Percentiles rank a stretch among this genome's conserved stretches.
Conservation (phyloP, 1,140 invertebrate genomes). For the Chelonus insularis region DNA sequence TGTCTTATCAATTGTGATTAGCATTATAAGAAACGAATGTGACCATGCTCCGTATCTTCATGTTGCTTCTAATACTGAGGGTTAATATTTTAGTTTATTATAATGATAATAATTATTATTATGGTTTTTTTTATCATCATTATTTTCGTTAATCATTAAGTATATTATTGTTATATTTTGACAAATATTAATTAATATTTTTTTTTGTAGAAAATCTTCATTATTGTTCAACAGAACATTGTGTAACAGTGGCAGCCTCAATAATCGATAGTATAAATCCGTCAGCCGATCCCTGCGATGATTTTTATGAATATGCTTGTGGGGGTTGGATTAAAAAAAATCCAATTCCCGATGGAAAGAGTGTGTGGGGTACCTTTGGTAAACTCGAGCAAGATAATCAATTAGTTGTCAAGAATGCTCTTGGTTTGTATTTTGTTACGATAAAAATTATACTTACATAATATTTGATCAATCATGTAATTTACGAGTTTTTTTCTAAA, state of each 20-base stretch:
- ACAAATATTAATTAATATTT: conserved; percentile 18
- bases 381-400: conserved; percentile 93
- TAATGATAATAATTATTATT: too few species aligned
- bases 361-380: conserved; percentile 94
- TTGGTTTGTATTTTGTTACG: conserved; percentile 65
- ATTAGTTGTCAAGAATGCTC: conserved; percentile 84
- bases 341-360: conserved; percentile 89
- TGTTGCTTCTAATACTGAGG: too few species aligned
- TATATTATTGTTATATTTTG: too few species aligned
- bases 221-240: conserved; percentile 76
- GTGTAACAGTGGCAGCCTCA: conserved; percentile 82
- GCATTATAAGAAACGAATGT: too few species aligned
- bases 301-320: conserved; percentile 94
- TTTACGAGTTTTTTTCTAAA: too few species aligned
- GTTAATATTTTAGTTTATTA: too few species aligned
- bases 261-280: conserved; percentile 84
- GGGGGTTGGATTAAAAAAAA: conserved; percentile 91
- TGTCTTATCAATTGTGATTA: too few species aligned
- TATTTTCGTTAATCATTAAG: not conserved
- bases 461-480: not conserved
- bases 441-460: too few species aligned
- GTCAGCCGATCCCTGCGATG: conserved; percentile 83
- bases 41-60: too few species aligned
- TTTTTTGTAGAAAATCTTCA: conserved; percentile 49
- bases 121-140: not conserved